Evolutionary conservation across 1,140 invertebrate genomes (phyloP).

Genomic region (Cotesia glomerata): DNA sequence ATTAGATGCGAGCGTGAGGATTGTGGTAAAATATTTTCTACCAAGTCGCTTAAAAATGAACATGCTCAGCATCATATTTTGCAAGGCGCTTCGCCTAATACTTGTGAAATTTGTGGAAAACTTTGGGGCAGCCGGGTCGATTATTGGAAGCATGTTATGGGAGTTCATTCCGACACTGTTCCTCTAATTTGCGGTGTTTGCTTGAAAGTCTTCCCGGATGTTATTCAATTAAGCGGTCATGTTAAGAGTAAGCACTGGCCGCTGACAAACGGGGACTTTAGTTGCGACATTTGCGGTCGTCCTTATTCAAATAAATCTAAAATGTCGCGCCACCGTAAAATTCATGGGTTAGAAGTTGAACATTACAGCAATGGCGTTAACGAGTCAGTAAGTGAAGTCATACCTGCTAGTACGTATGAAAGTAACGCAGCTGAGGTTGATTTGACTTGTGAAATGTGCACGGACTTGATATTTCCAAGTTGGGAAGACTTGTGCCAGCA

Average conservation of each 20-base stretch:
- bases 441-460: slow-evolving; percentile 60
- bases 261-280: slow-evolving; percentile 62
- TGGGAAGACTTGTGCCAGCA: slow-evolving; percentile 66
- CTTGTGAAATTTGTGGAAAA: slow-evolving; percentile 65
- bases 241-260: slow-evolving; percentile 63
- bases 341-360: slow-evolving; percentile 56
- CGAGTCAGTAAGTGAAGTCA: slow-evolving; percentile 21
- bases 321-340: slow-evolving; percentile 64
- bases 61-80: slow-evolving; percentile 61
- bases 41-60: slow-evolving; percentile 59
- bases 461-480: slow-evolving; percentile 55
- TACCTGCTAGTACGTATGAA: background rate
- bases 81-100: slow-evolving; percentile 61
- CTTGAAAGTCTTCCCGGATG: slow-evolving; percentile 63
- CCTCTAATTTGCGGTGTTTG: slow-evolving; percentile 67
- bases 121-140: slow-evolving; percentile 66
- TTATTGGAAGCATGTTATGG: slow-evolving; percentile 68
- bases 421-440: slow-evolving; percentile 39
- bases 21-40: slow-evolving; percentile 65
- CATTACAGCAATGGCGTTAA: slow-evolving; percentile 27
- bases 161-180: slow-evolving; percentile 64
- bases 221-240: slow-evolving; percentile 59
- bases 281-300: slow-evolving; percentile 65
- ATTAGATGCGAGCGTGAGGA: slow-evolving; percentile 58
- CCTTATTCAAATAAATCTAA: slow-evolving; percentile 66